Evolutionary conservation across 2,888 invertebrate genomes (phyloP), one percentile per base, ranked within the genome.

Genomic region (Maniola hyperantus): DNA sequence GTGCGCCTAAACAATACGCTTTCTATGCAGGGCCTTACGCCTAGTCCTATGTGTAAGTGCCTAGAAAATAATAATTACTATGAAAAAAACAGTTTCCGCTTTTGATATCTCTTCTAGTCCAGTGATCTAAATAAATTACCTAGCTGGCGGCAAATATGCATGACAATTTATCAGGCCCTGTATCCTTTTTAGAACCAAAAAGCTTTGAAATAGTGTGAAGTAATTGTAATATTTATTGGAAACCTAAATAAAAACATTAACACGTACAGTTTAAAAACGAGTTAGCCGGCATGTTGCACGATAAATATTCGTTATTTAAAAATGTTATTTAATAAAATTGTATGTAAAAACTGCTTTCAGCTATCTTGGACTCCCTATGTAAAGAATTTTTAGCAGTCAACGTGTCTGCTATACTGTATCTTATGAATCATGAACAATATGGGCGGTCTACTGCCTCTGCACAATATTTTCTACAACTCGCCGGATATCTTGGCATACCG

Each of bases 361-460:
- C 97, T 75, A 97, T 98, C 83, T 93, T 98, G 80, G 95, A 96
- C 86, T 97, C 97, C 68, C 93, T 97, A 74, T 97, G 97, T 93
- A 96, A 97, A 88, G 96, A 97, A 89, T 97, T 97, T 91, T 94
- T 97, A 72, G 96, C 96, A 76, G 95, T 95, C 78, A 97, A 98
- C 92, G 97, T 97, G 72, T 97, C 97, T 75, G 97, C 97, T 80
- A 97, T 98, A 82, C 93, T 98, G 77, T 98, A 98, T 91, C 95
- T 98, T 93, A 98, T 98, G 96, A 98, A 98, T 92, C 97, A 97
- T 90, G 98, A 98, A 93, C 96, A 96, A 89, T 98, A 97, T 83
- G 98, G 98, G 57, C 94, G 97, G 72, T 97, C 97, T 88, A 98
- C 98, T 69, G 98, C 98, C 75, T 97, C 98, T 73, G 97, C 97